These are phyloP conservation scores for Neodiprion virginianus DNA, from an alignment of 1,140 invertebrate species.

Conservation along the genomic window DNA sequence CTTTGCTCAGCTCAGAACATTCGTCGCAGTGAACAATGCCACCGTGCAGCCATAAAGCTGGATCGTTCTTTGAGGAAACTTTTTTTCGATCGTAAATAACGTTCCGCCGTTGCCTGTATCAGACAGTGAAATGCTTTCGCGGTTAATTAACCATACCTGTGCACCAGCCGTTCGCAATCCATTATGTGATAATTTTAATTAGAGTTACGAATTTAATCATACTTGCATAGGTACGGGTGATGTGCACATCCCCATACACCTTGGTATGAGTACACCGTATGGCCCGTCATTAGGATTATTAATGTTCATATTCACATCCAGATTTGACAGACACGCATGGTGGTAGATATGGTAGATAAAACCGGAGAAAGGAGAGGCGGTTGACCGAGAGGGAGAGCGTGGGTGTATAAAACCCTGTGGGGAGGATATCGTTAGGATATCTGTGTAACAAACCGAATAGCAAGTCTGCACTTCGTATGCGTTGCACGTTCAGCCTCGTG, in stretches of 20 bases:
- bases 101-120: background rate
- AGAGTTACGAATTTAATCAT: constrained; percentile 1
- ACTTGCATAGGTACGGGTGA: background rate
- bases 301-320: background rate
- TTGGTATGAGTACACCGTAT: background rate
- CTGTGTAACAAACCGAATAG: constrained; percentile 5
- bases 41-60: no score
- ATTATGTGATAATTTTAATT: background rate
- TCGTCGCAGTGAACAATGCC: background rate
- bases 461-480: constrained; percentile 7
- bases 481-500: constrained; percentile 3
- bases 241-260: background rate
- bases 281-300: constrained; percentile 7
- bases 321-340: background rate
- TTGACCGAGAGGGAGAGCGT: background rate
- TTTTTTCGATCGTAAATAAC: background rate
- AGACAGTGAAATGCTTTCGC: background rate
- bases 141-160: background rate
- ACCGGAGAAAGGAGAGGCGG: background rate
- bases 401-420: background rate
- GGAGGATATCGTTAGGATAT: constrained; percentile 5
- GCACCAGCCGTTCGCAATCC: background rate
- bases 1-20: background rate
- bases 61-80: background rate
- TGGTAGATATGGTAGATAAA: background rate